Conservation (phyloP, 2,888 invertebrate genomes). For the Plagiodera versicolora region DNA sequence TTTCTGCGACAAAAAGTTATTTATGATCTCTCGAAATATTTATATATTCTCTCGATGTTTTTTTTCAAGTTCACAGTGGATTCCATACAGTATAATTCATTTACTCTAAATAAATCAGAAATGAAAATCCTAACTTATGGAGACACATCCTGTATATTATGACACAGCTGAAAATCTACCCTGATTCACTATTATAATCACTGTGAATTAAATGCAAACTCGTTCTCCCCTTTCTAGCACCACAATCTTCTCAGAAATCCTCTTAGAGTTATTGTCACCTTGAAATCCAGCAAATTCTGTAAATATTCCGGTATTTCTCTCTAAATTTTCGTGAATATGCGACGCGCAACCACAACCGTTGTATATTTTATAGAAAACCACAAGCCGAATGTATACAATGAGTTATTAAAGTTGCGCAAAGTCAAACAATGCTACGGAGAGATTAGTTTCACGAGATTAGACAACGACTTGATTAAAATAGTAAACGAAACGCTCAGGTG, state of each 20-base stretch:
- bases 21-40: no score
- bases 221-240: not conserved
- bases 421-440: conserved; percentile 36
- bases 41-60: no score
- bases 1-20: no score
- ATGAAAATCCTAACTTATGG: no score
- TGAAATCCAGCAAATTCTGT: not conserved
- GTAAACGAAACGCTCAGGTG: conserved; percentile 11
- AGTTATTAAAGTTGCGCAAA: conserved; percentile 31
- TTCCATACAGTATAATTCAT: no score
- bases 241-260: not conserved
- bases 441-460: conserved; percentile 37
- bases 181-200: not conserved
- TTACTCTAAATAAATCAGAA: no score
- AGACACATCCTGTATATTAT: not conserved
- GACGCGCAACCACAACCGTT: not conserved
- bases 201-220: not conserved
- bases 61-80: no score
- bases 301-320: not conserved
- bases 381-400: conserved; percentile 28
- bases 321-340: not conserved
- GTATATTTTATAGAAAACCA: conserved; percentile 15
- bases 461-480: conserved; percentile 35
- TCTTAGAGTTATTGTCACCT: not conserved
- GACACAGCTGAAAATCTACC: not conserved